A percentile compares a stretch with the other conserved stretches of the same genome.
Evolutionary conservation across 2,113 vertebrate species (phyloP).

Genomic region (Aptenodytes patagonicus): DNA sequence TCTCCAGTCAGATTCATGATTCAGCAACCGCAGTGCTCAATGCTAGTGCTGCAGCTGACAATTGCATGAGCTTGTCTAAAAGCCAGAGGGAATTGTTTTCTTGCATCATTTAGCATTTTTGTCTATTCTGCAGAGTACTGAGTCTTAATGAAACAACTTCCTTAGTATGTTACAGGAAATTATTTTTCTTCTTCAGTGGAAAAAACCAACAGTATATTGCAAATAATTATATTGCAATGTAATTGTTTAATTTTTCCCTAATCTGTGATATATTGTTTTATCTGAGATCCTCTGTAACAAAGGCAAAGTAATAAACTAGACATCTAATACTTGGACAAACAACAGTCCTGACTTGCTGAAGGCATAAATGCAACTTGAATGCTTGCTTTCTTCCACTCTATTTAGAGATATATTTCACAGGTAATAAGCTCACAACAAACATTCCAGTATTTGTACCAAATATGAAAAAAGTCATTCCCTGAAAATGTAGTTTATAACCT

Average conservation of each 20-base stretch:
- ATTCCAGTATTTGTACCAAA: not conserved
- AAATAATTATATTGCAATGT: not conserved
- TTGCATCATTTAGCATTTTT: constrained; percentile 51
- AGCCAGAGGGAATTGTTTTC: constrained; percentile 34
- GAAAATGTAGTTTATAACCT: not conserved
- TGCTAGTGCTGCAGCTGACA: constrained; percentile 45
- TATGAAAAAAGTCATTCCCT: not conserved
- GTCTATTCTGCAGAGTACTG: constrained; percentile 12
- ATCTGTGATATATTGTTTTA: not conserved
- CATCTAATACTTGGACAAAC: not conserved
- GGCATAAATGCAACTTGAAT: not conserved
- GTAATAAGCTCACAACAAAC: not conserved
- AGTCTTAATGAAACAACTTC: constrained; percentile 2
- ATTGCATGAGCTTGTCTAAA: constrained; percentile 37
- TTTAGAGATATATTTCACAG: not conserved
- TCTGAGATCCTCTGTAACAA: not conserved
- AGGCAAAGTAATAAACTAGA: not conserved
- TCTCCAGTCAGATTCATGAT: constrained; percentile 66
- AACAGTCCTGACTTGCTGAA: not conserved
- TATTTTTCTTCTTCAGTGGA: not conserved
- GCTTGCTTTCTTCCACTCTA: not conserved
- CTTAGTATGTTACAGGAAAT: not conserved
- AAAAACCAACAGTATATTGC: not conserved
- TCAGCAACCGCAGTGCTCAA: constrained; percentile 67
- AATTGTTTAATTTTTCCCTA: not conserved